These are phyloP conservation scores for Andrena dorsata DNA, from an alignment of 2,888 invertebrate genomes.

Conservation along the genomic window DNA sequence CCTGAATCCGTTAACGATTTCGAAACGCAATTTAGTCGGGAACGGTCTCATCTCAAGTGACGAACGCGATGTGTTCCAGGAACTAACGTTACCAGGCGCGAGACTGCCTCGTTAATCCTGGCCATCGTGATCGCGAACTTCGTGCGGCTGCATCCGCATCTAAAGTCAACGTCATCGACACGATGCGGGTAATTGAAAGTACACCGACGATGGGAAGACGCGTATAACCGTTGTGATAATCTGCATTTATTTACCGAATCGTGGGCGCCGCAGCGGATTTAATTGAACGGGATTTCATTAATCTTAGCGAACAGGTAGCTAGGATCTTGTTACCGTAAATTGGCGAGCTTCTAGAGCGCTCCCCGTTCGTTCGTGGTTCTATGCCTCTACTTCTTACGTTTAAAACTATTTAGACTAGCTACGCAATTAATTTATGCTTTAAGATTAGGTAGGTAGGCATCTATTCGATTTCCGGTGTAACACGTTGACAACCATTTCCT, in stretches of 20 bases:
- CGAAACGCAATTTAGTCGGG: constrained; percentile 51
- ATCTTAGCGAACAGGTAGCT: constrained; percentile 23
- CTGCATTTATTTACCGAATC: constrained; percentile 36
- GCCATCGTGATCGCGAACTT: constrained; percentile 44
- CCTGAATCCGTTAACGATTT: constrained; percentile 45
- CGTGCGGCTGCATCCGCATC: constrained; percentile 22
- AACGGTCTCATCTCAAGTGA: constrained; percentile 40
- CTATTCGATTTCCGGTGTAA: background rate
- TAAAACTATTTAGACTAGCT: background rate
- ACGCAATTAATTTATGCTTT: background rate
- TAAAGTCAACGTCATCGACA: constrained; percentile 36
- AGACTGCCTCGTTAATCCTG: constrained; percentile 58
- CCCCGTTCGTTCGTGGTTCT: background rate
- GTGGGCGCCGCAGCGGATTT: constrained; percentile 21
- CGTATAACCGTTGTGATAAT: constrained; percentile 33
- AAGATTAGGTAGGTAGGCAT: background rate
- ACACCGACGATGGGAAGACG: constrained; percentile 16
- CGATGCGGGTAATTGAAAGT: constrained; percentile 53
- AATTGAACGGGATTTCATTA: constrained; percentile 45
- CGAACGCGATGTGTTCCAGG: constrained; percentile 47
- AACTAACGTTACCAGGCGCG: constrained; percentile 53
- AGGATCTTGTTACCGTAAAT: constrained; percentile 21
- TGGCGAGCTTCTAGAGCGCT: background rate
- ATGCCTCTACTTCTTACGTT: background rate
- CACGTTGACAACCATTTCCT: too few species aligned